phyloP scores from a whole-genome alignment of 2,888 invertebrate species.

The Drosophila affinis region DNA sequence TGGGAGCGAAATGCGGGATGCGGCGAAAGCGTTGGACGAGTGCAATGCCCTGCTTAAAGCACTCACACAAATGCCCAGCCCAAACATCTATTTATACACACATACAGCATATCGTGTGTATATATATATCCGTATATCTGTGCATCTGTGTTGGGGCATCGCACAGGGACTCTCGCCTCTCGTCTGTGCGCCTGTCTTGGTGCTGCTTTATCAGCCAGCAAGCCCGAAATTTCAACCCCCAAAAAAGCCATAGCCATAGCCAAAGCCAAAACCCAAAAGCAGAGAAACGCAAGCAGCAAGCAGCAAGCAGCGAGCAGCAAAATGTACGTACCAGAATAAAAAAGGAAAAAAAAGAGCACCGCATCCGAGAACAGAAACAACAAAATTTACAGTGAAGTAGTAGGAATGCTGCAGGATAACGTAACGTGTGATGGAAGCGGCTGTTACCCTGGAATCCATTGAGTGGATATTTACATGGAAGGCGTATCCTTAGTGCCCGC shows the following conservation, averaged over 20 bases:
- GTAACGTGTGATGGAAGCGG: neutral
- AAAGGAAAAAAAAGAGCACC: slow-evolving; percentile 44
- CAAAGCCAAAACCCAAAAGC: slow-evolving; percentile 19
- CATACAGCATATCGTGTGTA: too few relatives aligned
- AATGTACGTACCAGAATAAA: neutral
- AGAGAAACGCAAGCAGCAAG: neutral
- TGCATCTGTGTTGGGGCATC: neutral
- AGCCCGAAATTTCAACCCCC: slow-evolving; percentile 73
- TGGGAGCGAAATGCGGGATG: slow-evolving; percentile 40
- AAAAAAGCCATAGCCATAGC: slow-evolving; percentile 49
- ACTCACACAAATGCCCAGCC: slow-evolving; percentile 22
- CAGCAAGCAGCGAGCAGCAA: neutral
- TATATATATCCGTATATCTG: neutral
- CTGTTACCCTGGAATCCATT: neutral
- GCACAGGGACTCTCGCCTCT: slow-evolving; percentile 39
- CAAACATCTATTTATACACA: neutral
- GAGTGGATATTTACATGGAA: too few relatives aligned
- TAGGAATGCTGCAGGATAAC: slow-evolving; percentile 2
- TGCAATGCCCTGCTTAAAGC: slow-evolving; percentile 79
- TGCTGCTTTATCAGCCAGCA: slow-evolving; percentile 54
- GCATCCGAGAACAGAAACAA: slow-evolving; percentile 4
- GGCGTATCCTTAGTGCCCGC: too few relatives aligned
- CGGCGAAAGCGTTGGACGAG: slow-evolving; percentile 50
- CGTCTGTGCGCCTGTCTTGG: slow-evolving; percentile 75
- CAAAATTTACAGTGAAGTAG: slow-evolving; percentile 24